These are phyloP conservation scores for Montipora capricornis DNA, from an alignment of 64 coral and sea anemone genomes.

Conservation along the genomic window DNA sequence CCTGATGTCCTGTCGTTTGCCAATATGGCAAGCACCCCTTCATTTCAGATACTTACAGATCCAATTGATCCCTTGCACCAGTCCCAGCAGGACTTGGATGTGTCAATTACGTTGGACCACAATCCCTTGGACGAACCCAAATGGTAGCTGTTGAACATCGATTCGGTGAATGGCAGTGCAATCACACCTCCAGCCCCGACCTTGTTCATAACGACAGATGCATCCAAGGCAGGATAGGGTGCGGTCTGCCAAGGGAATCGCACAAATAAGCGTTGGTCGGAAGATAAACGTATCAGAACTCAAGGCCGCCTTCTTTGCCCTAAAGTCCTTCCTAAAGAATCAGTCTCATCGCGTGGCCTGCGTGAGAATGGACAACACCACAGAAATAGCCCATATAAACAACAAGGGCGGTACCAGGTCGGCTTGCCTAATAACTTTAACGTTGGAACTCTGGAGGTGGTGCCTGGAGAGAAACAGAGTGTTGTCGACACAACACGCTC, in stretches of 20 bases:
- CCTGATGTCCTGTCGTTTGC: too few species aligned
- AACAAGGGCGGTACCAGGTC: constrained; percentile 23
- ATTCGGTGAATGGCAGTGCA: background rate
- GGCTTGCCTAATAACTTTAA: background rate
- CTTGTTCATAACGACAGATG: too few species aligned
- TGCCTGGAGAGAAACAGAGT: too few species aligned
- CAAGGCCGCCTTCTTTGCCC: background rate
- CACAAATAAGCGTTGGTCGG: too few species aligned
- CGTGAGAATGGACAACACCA: constrained; percentile 46
- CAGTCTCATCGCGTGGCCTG: background rate
- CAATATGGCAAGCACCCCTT: too few species aligned
- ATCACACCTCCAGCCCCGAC: too few species aligned
- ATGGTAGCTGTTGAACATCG: background rate
- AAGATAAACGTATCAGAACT: too few species aligned
- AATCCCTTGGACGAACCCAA: background rate
- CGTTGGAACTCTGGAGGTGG: background rate
- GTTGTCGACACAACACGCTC: too few species aligned
- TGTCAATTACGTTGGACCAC: background rate
- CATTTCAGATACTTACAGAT: too few species aligned
- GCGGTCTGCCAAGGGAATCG: too few species aligned
- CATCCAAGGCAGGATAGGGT: too few species aligned
- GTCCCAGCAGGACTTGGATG: background rate
- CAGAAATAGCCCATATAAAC: constrained; percentile 16
- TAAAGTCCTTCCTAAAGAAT: too few species aligned
- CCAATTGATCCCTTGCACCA: background rate